Evolutionary conservation across 2,113 vertebrate species (phyloP).

Genomic region (Callipepla squamata): DNA sequence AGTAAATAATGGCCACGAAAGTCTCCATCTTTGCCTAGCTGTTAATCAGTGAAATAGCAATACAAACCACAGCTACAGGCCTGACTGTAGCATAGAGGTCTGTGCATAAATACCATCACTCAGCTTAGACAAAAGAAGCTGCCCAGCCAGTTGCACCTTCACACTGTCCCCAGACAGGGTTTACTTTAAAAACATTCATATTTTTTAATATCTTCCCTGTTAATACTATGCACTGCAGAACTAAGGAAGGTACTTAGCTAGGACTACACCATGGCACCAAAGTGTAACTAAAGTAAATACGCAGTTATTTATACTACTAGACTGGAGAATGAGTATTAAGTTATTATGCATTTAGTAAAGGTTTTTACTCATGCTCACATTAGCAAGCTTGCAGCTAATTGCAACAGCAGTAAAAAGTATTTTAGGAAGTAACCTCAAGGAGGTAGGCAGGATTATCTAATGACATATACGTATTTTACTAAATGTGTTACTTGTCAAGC

Average conservation of each 20-base stretch:
- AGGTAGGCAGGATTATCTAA: constrained; percentile 43
- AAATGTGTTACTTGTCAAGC: constrained; percentile 37
- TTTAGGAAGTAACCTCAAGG: constrained; percentile 13
- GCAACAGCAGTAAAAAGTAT: neutral
- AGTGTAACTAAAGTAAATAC: neutral
- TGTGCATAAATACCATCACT: rapidly evolving
- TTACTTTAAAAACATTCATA: neutral
- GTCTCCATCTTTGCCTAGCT: neutral
- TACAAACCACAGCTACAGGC: neutral
- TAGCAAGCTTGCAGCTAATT: constrained; percentile 3
- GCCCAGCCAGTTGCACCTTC: neutral
- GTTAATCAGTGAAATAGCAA: rapidly evolving
- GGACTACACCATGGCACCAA: neutral
- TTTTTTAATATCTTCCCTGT: neutral
- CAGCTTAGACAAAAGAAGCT: neutral
- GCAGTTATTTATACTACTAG: neutral
- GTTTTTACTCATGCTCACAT: neutral
- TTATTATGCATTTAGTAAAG: neutral
- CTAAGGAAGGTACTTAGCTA: neutral
- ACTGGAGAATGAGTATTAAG: neutral
- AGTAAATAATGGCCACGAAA: rapidly evolving
- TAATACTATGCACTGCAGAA: neutral
- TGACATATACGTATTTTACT: constrained; percentile 26
- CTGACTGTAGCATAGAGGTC: neutral
- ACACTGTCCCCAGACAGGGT: neutral